A percentile compares a stretch with the other conserved stretches of the same genome.
These are phyloP conservation scores for Heliconius cydno DNA, from an alignment of 2,888 invertebrate species.

Conservation along the genomic window DNA sequence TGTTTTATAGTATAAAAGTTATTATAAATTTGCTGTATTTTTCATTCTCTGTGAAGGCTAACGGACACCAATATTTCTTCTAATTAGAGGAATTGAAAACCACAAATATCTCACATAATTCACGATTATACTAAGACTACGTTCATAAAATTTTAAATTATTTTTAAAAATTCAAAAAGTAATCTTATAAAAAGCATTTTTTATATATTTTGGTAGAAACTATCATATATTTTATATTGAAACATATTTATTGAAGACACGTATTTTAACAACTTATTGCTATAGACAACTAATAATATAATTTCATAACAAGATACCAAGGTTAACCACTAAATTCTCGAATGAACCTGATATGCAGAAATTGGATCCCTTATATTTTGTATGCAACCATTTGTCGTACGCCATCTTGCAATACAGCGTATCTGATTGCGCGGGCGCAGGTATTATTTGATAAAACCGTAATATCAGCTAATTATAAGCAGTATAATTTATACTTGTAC, in stretches of 20 bases:
- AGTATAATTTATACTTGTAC: conserved; percentile 62
- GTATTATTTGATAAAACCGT: conserved; percentile 73
- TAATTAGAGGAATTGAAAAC: too few species aligned
- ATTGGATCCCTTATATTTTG: conserved; percentile 71
- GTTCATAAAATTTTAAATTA: neutral
- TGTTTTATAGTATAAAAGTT: neutral
- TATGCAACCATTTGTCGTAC: conserved; percentile 71
- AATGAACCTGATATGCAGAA: conserved; percentile 71
- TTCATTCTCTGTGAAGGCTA: neutral
- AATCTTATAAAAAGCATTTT: too few species aligned
- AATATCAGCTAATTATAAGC: conserved; percentile 77
- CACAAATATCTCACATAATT: neutral
- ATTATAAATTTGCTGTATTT: neutral
- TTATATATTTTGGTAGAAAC: too few species aligned
- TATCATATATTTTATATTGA: neutral
- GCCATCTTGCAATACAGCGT: conserved; percentile 64
- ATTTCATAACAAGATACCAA: conserved; percentile 10
- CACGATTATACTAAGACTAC: neutral
- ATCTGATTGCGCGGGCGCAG: conserved; percentile 66
- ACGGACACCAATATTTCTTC: too few species aligned
- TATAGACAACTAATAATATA: neutral
- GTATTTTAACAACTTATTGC: neutral
- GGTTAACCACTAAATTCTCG: conserved; percentile 37
- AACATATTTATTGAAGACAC: neutral
- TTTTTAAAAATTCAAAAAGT: too few species aligned